Percentiles rank a stretch among this genome's conserved stretches.
Conservation (phyloP, 1,140 invertebrate genomes). For the Diuraphis noxia region DNA sequence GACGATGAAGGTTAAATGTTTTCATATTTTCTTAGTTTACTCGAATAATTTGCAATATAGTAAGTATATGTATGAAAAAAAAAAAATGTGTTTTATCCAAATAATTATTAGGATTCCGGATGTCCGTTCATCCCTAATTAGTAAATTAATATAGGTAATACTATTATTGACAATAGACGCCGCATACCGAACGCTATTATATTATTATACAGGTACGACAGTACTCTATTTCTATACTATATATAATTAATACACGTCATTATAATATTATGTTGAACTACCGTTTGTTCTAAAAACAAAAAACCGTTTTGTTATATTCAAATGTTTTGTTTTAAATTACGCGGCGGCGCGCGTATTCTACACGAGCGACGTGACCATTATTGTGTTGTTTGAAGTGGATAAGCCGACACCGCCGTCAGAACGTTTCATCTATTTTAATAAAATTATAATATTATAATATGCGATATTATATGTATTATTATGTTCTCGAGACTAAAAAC, state of each 20-base stretch:
- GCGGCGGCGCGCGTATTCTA: background rate
- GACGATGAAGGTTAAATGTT: background rate
- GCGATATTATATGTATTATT: background rate
- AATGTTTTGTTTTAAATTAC: slow-evolving; percentile 38
- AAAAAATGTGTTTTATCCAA: background rate
- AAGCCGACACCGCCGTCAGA: background rate
- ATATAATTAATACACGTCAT: background rate
- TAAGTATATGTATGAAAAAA: too few relatives aligned
- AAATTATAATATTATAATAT: background rate
- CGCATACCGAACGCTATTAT: background rate
- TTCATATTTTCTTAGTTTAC: background rate
- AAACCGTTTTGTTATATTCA: slow-evolving; percentile 3
- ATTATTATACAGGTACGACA: background rate
- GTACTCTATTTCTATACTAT: background rate
- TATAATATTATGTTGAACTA: slow-evolving; percentile 4
- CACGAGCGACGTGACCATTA: slow-evolving; percentile 18
- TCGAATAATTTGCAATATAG: background rate
- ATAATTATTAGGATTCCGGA: background rate
- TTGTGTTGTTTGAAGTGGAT: background rate
- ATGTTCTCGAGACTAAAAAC: background rate
- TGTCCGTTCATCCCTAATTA: background rate
- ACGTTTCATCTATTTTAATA: background rate
- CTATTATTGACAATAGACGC: background rate
- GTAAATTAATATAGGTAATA: background rate
- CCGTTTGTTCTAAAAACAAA: background rate